Evolutionary conservation across 2,888 invertebrate genomes (phyloP).

Genomic region (Strigamia maritima): DNA sequence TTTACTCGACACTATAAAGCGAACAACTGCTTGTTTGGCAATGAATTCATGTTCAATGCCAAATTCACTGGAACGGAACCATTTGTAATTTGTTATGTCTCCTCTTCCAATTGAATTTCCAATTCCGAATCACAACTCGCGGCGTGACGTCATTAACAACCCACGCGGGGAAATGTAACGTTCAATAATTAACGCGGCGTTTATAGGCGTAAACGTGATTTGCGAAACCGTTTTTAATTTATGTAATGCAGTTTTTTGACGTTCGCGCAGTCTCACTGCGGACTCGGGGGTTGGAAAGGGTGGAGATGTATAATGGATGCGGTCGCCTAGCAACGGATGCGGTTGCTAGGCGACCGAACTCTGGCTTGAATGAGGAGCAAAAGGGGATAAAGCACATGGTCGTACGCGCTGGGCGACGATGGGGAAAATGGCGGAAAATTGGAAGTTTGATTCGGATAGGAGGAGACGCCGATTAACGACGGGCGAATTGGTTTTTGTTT

Average conservation of each 20-base stretch:
- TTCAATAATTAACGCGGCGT: too few species aligned
- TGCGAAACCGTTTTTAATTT: neutral
- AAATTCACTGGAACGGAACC: neutral
- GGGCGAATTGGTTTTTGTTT: neutral
- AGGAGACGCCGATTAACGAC: neutral
- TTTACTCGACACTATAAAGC: neutral
- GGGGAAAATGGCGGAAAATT: neutral
- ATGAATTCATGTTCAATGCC: neutral
- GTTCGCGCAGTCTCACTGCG: constrained; percentile 8
- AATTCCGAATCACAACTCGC: neutral
- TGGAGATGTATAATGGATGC: neutral
- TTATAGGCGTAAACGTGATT: too few species aligned
- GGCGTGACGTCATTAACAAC: neutral
- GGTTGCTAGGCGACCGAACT: neutral
- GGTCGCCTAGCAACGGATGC: neutral
- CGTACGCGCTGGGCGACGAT: neutral
- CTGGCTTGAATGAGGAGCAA: neutral
- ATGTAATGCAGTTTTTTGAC: neutral
- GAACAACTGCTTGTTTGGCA: neutral
- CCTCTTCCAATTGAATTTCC: neutral
- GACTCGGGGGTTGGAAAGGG: neutral
- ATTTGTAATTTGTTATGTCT: neutral
- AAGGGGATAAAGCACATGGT: neutral
- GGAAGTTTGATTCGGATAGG: neutral
- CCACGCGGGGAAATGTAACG: neutral